Percentiles rank a stretch among this genome's conserved stretches.
phyloP scores from a whole-genome alignment of 1,140 invertebrate species.

The Leptoteleia sp. region DNA sequence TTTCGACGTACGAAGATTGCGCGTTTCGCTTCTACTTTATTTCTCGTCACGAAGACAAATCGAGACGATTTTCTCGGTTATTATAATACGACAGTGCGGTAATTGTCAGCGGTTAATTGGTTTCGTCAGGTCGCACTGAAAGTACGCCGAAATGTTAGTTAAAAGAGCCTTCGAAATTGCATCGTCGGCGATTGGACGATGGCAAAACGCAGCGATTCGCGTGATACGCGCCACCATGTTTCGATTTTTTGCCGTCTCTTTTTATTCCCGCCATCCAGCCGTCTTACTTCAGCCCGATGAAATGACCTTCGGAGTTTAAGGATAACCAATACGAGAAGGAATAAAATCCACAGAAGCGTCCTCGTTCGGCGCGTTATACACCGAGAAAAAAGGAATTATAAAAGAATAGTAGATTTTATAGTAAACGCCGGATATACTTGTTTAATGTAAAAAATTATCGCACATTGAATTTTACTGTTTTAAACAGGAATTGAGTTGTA shows the following conservation, averaged over 20 bases:
- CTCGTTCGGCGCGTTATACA: too few relatives aligned
- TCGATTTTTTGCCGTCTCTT: constrained; percentile 10
- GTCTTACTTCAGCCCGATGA: constrained; percentile 54
- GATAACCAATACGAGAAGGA: constrained; percentile 70
- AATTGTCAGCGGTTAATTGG: constrained; percentile 48
- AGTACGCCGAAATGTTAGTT: constrained; percentile 35
- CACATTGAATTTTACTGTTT: too few relatives aligned
- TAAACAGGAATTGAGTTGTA: too few relatives aligned
- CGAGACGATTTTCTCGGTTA: constrained; percentile 23
- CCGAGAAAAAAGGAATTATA: too few relatives aligned
- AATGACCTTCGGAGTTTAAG: constrained; percentile 67
- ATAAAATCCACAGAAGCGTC: constrained; percentile 74
- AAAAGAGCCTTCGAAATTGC: constrained; percentile 44
- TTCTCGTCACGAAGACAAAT: constrained; percentile 49
- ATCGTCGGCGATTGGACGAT: constrained; percentile 54
- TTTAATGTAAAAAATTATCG: too few relatives aligned
- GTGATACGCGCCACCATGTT: constrained; percentile 62
- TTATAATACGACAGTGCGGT: constrained; percentile 47
- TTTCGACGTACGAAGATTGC: not conserved
- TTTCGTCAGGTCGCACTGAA: constrained; percentile 29
- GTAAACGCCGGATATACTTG: too few relatives aligned
- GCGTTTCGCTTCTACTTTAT: constrained; percentile 2
- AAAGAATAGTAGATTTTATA: too few relatives aligned
- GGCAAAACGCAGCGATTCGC: constrained; percentile 60
- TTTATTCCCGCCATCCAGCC: constrained; percentile 23